These are phyloP conservation scores for Galago senegalensis DNA, from an alignment of 2,797 vertebrate species.

Conservation along the genomic window DNA sequence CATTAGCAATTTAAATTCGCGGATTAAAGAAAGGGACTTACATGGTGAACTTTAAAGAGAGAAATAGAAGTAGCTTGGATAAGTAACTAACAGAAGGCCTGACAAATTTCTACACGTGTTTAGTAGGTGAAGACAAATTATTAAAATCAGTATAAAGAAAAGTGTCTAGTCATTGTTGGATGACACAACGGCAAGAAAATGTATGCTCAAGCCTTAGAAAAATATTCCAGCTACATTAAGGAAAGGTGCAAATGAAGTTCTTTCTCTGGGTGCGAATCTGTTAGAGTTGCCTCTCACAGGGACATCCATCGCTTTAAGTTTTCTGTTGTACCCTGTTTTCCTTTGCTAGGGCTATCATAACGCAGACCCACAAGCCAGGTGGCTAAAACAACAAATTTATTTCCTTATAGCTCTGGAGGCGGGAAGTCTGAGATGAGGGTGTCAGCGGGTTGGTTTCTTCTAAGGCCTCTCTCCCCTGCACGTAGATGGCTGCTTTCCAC, in stretches of 20 bases:
- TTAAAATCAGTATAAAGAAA: conserved; percentile 32
- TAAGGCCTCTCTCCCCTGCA: background rate
- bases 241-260: background rate
- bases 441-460: background rate
- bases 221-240: background rate
- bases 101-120: conserved; percentile 68
- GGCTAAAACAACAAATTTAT: background rate
- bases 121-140: conserved; percentile 67
- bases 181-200: background rate
- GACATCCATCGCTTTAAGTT: background rate
- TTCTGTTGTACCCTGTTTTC: background rate
- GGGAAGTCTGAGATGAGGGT: background rate
- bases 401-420: background rate
- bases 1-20: conserved; percentile 81
- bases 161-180: background rate
- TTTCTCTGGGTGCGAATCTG: background rate
- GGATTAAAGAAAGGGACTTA: conserved; percentile 74
- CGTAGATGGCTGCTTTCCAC: too few species aligned
- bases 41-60: conserved; percentile 69
- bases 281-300: background rate
- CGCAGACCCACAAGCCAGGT: background rate
- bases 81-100: conserved; percentile 69
- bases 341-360: background rate
- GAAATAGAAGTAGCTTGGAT: conserved; percentile 60
- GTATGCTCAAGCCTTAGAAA: background rate